Evolutionary conservation across 1,140 invertebrate species (phyloP), one percentile per base, ranked within the genome.

Genomic region (Drosophila ananassae): DNA sequence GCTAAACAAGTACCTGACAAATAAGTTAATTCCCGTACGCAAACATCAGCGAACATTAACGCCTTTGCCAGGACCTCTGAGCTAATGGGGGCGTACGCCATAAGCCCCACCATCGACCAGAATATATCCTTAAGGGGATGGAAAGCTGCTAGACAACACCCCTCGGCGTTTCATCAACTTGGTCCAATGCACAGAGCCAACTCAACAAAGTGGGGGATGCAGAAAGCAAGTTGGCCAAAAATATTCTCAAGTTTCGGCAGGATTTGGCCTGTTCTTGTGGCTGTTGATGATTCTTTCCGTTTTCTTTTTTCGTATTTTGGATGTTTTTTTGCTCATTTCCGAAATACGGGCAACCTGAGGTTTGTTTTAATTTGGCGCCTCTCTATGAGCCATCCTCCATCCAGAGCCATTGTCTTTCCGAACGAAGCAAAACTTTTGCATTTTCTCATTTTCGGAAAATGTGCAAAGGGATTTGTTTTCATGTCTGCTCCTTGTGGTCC

Each of bases 371-470:
- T 89, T 89, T 89, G 83, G 79, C 73, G 83, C 76, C 79, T 89
- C 75, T 89, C 83, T 89, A 89, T 89, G 84, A 63, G 13, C 61
- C 62, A 37, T 41, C 39, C 58, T 34, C n/a, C 12, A 37, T 22
- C 50, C 55, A 71, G 37, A 52, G 13, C 64, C 79, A 85, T 87
- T 87, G 83, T 83, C 76, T 83, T 85, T 63, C 83, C 51, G 54
- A 79, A 46, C 47, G 66, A 72, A 66, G 83, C 50, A 83, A 89
- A 87, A 89, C 83, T 89, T 89, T 89, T 74, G 84, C 83, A 89
- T 89, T 89, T 89, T 89, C 83, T 89, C 83, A 89, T 89, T 89
- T 89, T 89, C 83, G 50, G 83, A 89, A 89, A 89, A 89, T 89
- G 84, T 89, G 83, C 83, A 89, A 89, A 89, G 83, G 83, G 83